Evolutionary conservation across 2,797 vertebrate species (phyloP).

Genomic region (Epinephelus awoara): DNA sequence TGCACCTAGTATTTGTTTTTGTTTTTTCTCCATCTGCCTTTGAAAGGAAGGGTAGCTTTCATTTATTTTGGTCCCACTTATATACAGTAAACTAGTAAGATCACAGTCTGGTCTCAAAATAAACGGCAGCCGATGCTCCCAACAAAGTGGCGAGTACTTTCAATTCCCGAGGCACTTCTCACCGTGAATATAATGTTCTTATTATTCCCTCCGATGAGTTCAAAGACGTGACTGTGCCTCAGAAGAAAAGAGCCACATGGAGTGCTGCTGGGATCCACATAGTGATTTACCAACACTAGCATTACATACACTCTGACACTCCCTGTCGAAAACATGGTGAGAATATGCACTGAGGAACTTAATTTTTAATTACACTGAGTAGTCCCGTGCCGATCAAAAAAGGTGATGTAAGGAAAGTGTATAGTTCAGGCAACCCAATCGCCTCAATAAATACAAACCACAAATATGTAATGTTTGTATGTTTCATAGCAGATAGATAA

Average conservation of each 20-base stretch:
- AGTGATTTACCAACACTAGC: background rate
- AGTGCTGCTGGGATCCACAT: background rate
- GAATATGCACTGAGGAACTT: background rate
- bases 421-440: background rate
- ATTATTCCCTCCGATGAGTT: slow-evolving; percentile 37
- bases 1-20: background rate
- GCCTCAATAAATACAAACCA: too few relatives aligned
- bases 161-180: slow-evolving; percentile 36
- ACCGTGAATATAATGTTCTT: slow-evolving; percentile 40
- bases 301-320: background rate
- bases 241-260: slow-evolving; percentile 4
- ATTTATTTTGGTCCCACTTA: slow-evolving; percentile 47
- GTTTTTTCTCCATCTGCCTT: background rate
- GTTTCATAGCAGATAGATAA: too few relatives aligned
- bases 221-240: slow-evolving; percentile 37
- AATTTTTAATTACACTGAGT: slow-evolving; percentile 14
- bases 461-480: too few relatives aligned
- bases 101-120: slow-evolving; percentile 61
- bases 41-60: slow-evolving; percentile 30
- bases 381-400: background rate
- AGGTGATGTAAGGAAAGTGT: background rate
- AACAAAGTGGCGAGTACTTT: slow-evolving; percentile 38
- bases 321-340: background rate
- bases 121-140: slow-evolving; percentile 32
- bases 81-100: slow-evolving; percentile 39